Conservation (phyloP, 2,113 vertebrate species). For the Protobothrops flavoviridis region DNA sequence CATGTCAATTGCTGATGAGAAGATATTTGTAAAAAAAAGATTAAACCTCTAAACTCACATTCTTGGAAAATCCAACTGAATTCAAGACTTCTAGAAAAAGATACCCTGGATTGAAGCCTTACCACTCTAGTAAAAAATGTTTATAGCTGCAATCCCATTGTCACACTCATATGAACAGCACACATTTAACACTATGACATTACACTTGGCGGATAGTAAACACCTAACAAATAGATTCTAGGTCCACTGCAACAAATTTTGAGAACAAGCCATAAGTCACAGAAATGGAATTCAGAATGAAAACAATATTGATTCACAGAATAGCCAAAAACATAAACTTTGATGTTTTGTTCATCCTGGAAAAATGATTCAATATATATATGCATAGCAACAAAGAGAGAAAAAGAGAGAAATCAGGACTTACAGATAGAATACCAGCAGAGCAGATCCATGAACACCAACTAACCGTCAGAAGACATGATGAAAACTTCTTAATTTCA, state of each 20-base stretch:
- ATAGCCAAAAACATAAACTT: constrained; percentile 46
- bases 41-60: background rate
- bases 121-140: background rate
- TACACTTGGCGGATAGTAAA: background rate
- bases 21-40: background rate
- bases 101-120: background rate
- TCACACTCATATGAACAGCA: background rate
- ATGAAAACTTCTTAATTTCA: background rate
- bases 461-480: background rate
- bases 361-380: constrained; percentile 37
- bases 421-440: background rate
- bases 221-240: background rate
- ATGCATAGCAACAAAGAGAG: constrained; percentile 35
- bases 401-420: background rate
- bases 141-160: background rate
- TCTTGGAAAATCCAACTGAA: background rate
- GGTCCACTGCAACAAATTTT: constrained; percentile 17
- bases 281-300: constrained; percentile 37
- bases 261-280: constrained; percentile 24
- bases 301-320: constrained; percentile 34
- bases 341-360: constrained; percentile 27
- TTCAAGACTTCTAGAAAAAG: background rate
- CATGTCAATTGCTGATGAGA: too few species aligned
- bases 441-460: background rate
- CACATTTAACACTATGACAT: background rate